phyloP scores from a whole-genome alignment of 2,888 invertebrate species.

The Acanthosepion pharaonis region DNA sequence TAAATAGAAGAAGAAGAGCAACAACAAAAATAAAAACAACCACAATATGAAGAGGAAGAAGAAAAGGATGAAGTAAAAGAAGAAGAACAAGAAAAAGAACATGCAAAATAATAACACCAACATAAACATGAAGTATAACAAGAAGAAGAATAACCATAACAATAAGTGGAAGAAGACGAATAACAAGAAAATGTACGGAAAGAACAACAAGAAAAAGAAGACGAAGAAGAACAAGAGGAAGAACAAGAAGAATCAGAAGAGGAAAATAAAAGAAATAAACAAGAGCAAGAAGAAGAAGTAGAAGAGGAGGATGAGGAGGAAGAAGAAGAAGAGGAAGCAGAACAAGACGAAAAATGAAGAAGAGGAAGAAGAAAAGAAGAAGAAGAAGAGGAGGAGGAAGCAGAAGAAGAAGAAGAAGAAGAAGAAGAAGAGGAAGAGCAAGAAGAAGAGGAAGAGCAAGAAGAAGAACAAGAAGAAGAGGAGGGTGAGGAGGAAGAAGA shows the following conservation, averaged over 20 bases:
- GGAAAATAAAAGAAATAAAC: not conserved
- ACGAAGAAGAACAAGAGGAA: slow-evolving; percentile 37
- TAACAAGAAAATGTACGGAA: no score
- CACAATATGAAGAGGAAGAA: no score
- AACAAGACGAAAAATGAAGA: not conserved
- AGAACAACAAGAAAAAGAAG: not conserved
- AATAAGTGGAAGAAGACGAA: no score
- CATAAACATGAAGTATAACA: no score
- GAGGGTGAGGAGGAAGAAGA: no score
- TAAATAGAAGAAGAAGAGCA: no score
- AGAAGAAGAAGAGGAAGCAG: not conserved
- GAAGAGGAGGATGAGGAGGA: not conserved
- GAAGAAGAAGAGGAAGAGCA: slow-evolving; percentile 36
- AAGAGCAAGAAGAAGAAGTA: not conserved
- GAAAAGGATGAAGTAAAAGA: no score
- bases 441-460: slow-evolving; percentile 39
- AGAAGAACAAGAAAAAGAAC: no score
- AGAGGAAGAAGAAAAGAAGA: not conserved
- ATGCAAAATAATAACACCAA: no score
- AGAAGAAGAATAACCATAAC: no score
- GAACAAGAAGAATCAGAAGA: not conserved
- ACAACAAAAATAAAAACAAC: no score
- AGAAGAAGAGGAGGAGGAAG: not conserved
- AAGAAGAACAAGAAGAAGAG: slow-evolving; percentile 34
- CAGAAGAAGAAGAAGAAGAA: not conserved